These are phyloP conservation scores for Pogoniulus pusillus DNA, from an alignment of 2,797 vertebrate species.

Conservation along the genomic window DNA sequence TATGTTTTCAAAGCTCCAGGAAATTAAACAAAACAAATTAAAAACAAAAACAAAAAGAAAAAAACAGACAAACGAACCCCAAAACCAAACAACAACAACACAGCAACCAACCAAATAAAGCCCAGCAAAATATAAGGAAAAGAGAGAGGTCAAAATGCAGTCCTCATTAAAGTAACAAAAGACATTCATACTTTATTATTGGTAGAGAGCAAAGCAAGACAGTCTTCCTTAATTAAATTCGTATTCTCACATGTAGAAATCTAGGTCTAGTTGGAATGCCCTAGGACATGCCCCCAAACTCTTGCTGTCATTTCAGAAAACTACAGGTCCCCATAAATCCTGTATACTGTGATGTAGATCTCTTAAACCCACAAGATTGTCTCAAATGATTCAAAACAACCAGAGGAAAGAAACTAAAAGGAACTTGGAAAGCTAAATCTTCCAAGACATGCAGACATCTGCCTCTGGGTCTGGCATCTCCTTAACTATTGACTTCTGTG, in stretches of 20 bases:
- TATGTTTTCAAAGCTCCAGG: not conserved
- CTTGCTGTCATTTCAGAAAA: not conserved
- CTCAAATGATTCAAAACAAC: not conserved
- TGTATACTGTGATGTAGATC: not conserved
- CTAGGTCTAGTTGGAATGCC: not conserved
- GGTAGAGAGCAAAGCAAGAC: not conserved
- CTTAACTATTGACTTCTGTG: not conserved
- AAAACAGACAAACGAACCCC: too few species aligned
- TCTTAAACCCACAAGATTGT: not conserved
- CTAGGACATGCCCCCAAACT: not conserved
- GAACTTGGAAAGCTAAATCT: not conserved
- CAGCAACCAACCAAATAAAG: too few species aligned
- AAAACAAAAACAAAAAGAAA: too few species aligned
- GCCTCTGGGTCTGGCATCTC: not conserved
- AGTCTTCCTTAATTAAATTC: not conserved
- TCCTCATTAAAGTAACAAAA: not conserved
- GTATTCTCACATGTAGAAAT: not conserved
- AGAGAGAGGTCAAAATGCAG: not conserved
- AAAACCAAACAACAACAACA: too few species aligned
- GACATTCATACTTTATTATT: not conserved
- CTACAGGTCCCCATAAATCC: not conserved
- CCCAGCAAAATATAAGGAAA: accelerated
- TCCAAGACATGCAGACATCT: not conserved
- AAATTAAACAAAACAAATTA: too few species aligned
- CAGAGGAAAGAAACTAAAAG: not conserved